Evolutionary conservation across 2,888 invertebrate species (phyloP).

Genomic region (Antitype chi): DNA sequence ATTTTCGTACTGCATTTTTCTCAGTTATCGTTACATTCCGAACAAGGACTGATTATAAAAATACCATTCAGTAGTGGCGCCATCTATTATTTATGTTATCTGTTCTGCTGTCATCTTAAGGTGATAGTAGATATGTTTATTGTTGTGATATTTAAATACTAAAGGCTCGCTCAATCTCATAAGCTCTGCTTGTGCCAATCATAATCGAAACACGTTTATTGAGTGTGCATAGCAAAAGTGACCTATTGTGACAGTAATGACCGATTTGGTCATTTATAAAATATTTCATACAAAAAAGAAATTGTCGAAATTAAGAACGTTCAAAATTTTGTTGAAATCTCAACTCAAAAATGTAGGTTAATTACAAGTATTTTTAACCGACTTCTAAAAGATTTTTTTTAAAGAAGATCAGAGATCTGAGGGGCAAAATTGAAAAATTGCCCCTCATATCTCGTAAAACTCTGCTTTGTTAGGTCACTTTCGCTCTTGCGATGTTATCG

Average conservation of each 20-base stretch:
- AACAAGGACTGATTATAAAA: slow-evolving; percentile 3
- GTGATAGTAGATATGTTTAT: slow-evolving; percentile 21
- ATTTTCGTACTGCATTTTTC: neutral
- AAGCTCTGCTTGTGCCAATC: slow-evolving; percentile 57
- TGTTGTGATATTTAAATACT: slow-evolving; percentile 8
- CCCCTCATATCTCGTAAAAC: neutral
- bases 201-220: slow-evolving; percentile 8
- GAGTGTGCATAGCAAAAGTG: slow-evolving; percentile 6
- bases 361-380: neutral
- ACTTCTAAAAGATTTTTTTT: no score
- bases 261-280: neutral
- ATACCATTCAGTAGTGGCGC: neutral
- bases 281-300: neutral
- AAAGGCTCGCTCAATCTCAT: slow-evolving; percentile 46
- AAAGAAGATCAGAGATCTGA: no score
- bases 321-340: neutral
- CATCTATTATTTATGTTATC: slow-evolving; percentile 26
- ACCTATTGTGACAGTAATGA: no score
- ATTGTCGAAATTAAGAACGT: neutral
- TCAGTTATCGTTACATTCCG: slow-evolving; percentile 35
- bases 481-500: neutral
- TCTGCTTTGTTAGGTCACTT: slow-evolving; percentile 1
- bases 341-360: neutral
- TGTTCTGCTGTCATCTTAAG: neutral
- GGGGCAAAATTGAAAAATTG: no score